A percentile compares a stretch with the other conserved stretches of the same genome.
These are phyloP conservation scores for Bothrops jararaca DNA, from an alignment of 2,113 vertebrate genomes.

Conservation along the genomic window DNA sequence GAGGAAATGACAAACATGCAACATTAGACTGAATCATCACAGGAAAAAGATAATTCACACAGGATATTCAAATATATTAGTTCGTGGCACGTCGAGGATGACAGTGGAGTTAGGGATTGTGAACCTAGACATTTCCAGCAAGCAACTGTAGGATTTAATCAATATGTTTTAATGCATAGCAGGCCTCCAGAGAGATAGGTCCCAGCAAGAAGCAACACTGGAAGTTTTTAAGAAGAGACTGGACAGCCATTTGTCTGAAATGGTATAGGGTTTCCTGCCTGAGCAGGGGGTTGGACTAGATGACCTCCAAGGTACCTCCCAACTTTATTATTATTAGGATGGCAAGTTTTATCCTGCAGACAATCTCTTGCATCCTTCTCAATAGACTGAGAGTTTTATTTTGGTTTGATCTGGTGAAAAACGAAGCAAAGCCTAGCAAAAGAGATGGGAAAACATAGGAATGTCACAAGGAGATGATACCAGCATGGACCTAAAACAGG, in stretches of 20 bases:
- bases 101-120: background rate
- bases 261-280: too few species aligned
- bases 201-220: background rate
- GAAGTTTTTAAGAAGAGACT: too few species aligned
- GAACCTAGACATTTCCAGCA: background rate
- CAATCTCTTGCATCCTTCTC: background rate
- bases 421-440: background rate
- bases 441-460: background rate
- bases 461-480: background rate
- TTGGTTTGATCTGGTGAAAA: background rate
- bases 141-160: background rate
- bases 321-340: background rate
- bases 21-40: background rate
- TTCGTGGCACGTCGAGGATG: background rate
- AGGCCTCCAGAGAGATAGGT: background rate
- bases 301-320: too few species aligned
- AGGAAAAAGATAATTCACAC: conserved; percentile 34
- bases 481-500: background rate
- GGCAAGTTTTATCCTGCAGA: background rate
- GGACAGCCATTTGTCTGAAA: too few species aligned
- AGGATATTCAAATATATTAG: conserved; percentile 17
- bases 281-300: too few species aligned
- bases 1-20: background rate
- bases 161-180: background rate
- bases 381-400: background rate